Evolutionary conservation across 2,888 invertebrate genomes (phyloP), one percentile per base, ranked within the genome.

Genomic region (Sphecodes monilicornis): DNA sequence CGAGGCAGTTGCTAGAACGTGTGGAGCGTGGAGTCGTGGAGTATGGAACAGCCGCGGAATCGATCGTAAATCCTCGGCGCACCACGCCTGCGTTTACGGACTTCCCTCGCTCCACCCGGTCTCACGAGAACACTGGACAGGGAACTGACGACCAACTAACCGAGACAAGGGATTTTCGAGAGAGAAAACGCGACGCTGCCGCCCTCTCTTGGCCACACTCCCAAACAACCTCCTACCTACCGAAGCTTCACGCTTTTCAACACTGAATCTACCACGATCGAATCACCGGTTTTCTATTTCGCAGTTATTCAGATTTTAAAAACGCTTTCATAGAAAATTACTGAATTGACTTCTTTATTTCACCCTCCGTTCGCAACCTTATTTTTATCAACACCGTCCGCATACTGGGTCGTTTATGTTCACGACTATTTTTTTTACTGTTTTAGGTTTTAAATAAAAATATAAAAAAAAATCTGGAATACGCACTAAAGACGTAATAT

Each of bases 41-140:
- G 41, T 39, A 39, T 29, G 18, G 74, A 70, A 41, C 66, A 69
- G 77, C 72, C 75, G 39, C 66, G 74, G 70, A 74, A 78, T 80
- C 78, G 77, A 77, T 77, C 71, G 82, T 71, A 83, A 80, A 76
- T 57, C 84, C 77, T 76, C 84, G 54, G 78, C 60, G 60, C 73
- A 82, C 86, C 86, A 86, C 86, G 86, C 86, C 86, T 86, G 85
- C 86, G 86, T 86, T 80, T 29, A 57, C 54, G 32, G 29, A 11
- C 68, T 71, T 66, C 57, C 75, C 77, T 74, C 64, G 82, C 80
- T 80, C 80, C 80, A 74, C 85, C 83, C 76, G 76, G 77, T 77
- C 73, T 11, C 71, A 39, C 71, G 71, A 29, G 43, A 60, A 69
- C 46, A 76, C 72, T 81, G 76, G 70, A 29, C 76, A n/a, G 16